Base-by-base conservation (phyloP, 2,888 invertebrate genomes). In the Protodeltote pygarga region DNA sequence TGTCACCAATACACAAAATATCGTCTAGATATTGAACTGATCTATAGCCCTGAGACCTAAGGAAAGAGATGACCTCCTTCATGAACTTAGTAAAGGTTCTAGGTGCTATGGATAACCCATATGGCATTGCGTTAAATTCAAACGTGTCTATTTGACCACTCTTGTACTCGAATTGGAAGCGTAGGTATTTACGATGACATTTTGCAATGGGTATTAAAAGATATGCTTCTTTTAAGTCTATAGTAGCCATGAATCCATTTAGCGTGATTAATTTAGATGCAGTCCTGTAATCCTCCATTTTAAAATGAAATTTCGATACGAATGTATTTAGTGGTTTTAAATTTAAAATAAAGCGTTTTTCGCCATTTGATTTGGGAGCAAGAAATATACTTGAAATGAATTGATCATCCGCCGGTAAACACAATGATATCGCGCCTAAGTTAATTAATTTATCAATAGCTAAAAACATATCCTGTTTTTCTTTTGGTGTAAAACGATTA, bases 281-380 rank as follows among this genome's bases (percentile, higher is more conserved):
- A 0, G 66, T 69, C 11, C 67, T 19, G 28, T 54, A 37, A 32
- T 68, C 65, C 27, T 64, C 61, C 65, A 67, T 63, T 47, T 8
- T 64, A 44, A 70, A 66, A 38, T 67, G 65, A 1, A 3, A 2
- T 0, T 21, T 44, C 3, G 4, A 0, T 4, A 65, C 21, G 52
- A 53, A 65, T 35, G 59, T 57, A 54, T 61, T 64, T 27, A 65
- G 20, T 16, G 10, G 3, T 41, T 66, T 64, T 29, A 63, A 24
- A 37, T 71, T 65, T n/a, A 58, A 5, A 37, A 51, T 68, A 41
- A 69, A 65, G 4, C 57, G 20, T 33, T 57, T 49, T 0, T 9
- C 21, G 0, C 62, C 58, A 14, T 65, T 60, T 2, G 57, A 11
- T 34, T 67, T 67, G 9, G 53, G 41, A 0, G 48, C 28, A 5